Evolutionary conservation across 1,140 invertebrate species (phyloP), one percentile per base, ranked within the genome.

Genomic region (Drosophila quadrilineata): DNA sequence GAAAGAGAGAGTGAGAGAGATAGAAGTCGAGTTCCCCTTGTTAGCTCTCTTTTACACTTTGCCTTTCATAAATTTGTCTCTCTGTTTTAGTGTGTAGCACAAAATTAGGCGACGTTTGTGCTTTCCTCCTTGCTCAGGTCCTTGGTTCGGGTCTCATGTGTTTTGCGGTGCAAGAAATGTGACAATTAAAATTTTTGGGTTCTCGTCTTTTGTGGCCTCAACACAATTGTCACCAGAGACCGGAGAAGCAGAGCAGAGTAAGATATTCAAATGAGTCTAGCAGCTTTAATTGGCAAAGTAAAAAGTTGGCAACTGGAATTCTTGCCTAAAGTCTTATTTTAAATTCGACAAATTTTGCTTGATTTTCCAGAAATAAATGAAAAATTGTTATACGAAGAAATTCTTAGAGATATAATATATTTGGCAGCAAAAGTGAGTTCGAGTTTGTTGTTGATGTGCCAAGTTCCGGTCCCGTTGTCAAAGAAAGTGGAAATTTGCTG

Each of bases 181-280:
- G 72, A 75, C 72, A 76, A 75, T 71, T 75, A 71, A 75, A 76
- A 67, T 71, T 41, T 38, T 43, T 40, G 9, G 19, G 28, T n/a
- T n/a, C 22, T 41, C 14, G 12, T 35, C 33, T 22, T 6, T 35
- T 56, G 14, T 29, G 33, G 17, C 19, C 19, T 21, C 8, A n/a
- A n/a, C n/a, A n/a, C n/a, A n/a, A n/a, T n/a, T n/a, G n/a, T n/a
- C n/a, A n/a, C n/a, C n/a, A n/a, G n/a, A n/a, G n/a, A n/a, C n/a
- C n/a, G n/a, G n/a, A n/a, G n/a, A n/a, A n/a, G n/a, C n/a, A n/a
- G n/a, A n/a, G n/a, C n/a, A n/a, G n/a, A n/a, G n/a, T n/a, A n/a
- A n/a, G n/a, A n/a, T n/a, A n/a, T n/a, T n/a, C n/a, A n/a, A n/a
- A n/a, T n/a, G n/a, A n/a, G n/a, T n/a, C n/a, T n/a, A n/a, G n/a